phyloP scores from a whole-genome alignment of 2,797 vertebrate species.

The Myotis planiceps region DNA sequence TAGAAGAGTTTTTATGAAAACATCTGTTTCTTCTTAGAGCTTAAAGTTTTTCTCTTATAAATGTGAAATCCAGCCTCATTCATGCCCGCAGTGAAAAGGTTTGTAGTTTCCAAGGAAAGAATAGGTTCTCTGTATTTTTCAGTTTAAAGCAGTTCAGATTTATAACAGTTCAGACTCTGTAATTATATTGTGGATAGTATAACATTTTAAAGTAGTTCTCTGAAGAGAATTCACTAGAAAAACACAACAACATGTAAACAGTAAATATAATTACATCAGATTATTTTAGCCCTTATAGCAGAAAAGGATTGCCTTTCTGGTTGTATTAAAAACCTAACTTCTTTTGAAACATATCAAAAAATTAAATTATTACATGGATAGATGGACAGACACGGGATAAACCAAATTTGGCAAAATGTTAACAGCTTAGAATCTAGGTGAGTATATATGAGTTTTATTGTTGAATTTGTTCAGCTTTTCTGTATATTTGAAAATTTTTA shows the following conservation, averaged over 20 bases:
- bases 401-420: background rate
- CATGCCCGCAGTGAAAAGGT: background rate
- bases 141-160: background rate
- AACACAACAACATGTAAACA: background rate
- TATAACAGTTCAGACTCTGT: background rate
- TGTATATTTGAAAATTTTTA: background rate
- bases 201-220: constrained; percentile 1
- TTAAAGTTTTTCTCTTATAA: constrained; percentile 49
- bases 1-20: constrained; percentile 58
- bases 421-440: background rate
- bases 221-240: constrained; percentile 33
- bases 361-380: background rate
- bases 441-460: background rate
- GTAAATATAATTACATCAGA: background rate
- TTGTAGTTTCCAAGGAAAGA: constrained; percentile 13
- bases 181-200: background rate
- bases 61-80: constrained; percentile 6
- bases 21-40: constrained; percentile 67
- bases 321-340: constrained; percentile 13
- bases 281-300: background rate
- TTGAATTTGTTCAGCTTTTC: background rate
- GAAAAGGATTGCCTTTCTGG: background rate
- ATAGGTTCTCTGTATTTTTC: background rate
- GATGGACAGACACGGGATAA: background rate
- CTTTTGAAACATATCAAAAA: background rate